Base-by-base conservation (phyloP, 2,113 vertebrate species). In the Microcebus tavaratra region DNA sequence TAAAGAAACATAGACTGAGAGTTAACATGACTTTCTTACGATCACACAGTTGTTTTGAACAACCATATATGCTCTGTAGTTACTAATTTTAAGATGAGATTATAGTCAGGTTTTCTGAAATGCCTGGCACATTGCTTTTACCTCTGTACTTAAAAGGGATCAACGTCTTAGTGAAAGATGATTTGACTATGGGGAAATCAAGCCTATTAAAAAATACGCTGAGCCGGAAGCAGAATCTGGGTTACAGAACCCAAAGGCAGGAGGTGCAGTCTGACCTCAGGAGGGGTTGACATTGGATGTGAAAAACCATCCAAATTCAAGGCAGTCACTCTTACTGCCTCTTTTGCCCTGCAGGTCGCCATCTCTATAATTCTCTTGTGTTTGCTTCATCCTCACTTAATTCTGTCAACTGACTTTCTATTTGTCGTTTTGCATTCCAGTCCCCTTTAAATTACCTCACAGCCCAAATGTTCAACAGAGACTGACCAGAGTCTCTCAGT, bases 11-110 rank as follows among this genome's bases (percentile, higher is more conserved):
- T 1, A 84, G 70, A 12, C 72, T 93, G 21, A 42, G 73, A 65
- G 68, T 90, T 57, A 82, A 73, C 14, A 21, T 27, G 86, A 59
- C 15, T 86, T 86, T 85, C 29, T 45, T 36, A 79, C 42, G 50
- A 86, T 93, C 61, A 48, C 8, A 42, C 3, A 55, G 15, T 13
- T 63, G 50, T 91, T 96, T n/a, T 78, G 53, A 94, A 84, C 53
- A 94, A 34, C 7, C 1, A n/a, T 10, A 11, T 34, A 12, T 29
- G 13, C n/a, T 84, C 29, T 50, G 10, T 65, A 61, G 45, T 63
- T 63, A 82, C 29, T 92, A 75, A 86, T 75, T 95, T 88, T 82
- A 91, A 97, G 39, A 39, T 23, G 75, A 93, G 93, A 70, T 68
- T 34, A 61, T 73, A 93, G n/a, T 59, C 50, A 92, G 75, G 3